Percentiles rank a stretch among this genome's conserved stretches.
phyloP scores from a whole-genome alignment of 1,140 invertebrate genomes.

The Eumaeus atala region DNA sequence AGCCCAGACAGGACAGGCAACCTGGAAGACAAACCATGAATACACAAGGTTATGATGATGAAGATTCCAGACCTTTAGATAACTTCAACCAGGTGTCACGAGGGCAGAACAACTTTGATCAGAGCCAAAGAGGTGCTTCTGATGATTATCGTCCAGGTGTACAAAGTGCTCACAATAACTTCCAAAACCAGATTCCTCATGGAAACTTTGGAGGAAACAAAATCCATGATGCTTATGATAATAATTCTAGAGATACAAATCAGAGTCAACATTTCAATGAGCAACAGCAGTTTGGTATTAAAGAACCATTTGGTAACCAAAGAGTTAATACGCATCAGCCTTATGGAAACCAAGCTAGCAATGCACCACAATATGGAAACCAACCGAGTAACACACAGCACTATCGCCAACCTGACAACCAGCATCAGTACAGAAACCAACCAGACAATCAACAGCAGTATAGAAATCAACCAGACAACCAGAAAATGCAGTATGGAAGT shows the following conservation, averaged over 20 bases:
- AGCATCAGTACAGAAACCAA: background rate
- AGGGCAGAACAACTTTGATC: conserved; percentile 4
- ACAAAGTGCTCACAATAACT: conserved; percentile 1
- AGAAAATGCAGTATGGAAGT: too few relatives aligned
- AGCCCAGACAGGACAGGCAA: background rate
- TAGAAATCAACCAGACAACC: too few relatives aligned
- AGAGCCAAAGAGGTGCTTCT: background rate
- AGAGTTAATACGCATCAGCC: background rate
- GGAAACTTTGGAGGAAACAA: background rate
- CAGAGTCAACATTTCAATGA: background rate
- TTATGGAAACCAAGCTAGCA: background rate
- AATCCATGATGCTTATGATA: background rate
- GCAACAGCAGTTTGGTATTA: conserved; percentile 9
- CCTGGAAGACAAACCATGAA: background rate
- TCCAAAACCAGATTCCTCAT: background rate
- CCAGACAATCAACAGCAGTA: too few relatives aligned
- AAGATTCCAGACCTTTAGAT: background rate
- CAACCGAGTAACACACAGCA: too few relatives aligned
- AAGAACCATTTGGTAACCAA: background rate
- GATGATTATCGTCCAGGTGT: conserved; percentile 1
- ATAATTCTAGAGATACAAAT: background rate
- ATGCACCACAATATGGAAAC: too few relatives aligned
- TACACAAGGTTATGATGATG: background rate
- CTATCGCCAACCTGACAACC: background rate
- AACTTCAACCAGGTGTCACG: conserved; percentile 1